Conservation (phyloP, 2,797 vertebrate genomes). For the Podarcis lilfordi region DNA sequence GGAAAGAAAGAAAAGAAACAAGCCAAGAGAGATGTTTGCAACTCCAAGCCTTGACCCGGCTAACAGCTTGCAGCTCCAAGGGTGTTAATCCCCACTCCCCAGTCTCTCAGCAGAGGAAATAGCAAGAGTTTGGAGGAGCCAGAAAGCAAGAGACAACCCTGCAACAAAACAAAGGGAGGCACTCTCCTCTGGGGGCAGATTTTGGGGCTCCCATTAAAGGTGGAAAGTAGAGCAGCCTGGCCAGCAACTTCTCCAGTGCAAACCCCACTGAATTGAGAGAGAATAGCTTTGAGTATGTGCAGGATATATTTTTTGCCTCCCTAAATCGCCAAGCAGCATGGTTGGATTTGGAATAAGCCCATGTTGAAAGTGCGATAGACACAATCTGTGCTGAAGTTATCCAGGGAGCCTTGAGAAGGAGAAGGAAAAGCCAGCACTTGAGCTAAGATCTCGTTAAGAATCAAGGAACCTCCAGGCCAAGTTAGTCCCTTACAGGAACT, state of each 20-base stretch:
- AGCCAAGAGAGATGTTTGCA: conserved; percentile 5
- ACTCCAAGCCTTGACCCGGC: not conserved
- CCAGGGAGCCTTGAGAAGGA: not conserved
- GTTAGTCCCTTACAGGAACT: not conserved
- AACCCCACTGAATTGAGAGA: not conserved
- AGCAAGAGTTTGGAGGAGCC: not conserved
- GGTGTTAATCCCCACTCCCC: not conserved
- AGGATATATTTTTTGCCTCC: not conserved
- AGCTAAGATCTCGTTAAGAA: not conserved
- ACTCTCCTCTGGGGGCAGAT: not conserved
- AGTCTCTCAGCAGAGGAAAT: not conserved
- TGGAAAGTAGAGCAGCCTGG: not conserved
- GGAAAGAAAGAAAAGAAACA: not conserved
- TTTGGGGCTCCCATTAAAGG: not conserved
- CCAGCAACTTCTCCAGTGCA: not conserved
- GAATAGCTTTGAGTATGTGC: not conserved
- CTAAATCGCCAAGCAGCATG: not conserved
- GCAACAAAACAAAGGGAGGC: not conserved
- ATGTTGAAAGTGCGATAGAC: not conserved
- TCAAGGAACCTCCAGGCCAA: not conserved
- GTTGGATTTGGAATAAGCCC: not conserved
- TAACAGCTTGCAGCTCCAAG: not conserved
- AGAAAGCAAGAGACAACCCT: not conserved
- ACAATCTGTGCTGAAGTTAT: not conserved
- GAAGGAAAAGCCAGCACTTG: not conserved